phyloP scores from a whole-genome alignment of 2,888 invertebrate genomes.

The Nudaria mundana region DNA sequence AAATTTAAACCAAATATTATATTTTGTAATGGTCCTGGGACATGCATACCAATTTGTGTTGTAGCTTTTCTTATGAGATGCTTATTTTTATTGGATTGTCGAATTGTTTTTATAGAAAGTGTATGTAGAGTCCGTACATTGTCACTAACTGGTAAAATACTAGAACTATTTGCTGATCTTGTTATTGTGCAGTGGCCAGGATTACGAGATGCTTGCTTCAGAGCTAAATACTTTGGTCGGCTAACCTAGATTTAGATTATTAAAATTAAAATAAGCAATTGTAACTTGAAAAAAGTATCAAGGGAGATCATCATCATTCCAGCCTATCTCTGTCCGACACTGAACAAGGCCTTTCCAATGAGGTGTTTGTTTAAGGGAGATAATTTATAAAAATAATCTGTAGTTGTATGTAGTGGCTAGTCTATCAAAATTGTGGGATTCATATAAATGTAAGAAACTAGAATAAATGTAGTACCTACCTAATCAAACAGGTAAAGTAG shows the following conservation, averaged over 20 bases:
- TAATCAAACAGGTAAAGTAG: no score
- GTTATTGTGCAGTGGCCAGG: conserved; percentile 97
- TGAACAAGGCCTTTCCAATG: no score
- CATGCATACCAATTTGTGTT: conserved; percentile 95
- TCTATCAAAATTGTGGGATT: no score
- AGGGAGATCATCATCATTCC: conserved; percentile 48
- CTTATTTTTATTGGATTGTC: conserved; percentile 83
- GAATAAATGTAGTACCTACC: no score
- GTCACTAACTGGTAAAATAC: conserved; percentile 93
- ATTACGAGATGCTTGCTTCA: conserved; percentile 83
- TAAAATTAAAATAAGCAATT: conserved; percentile 29
- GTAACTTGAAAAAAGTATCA: conserved; percentile 47
- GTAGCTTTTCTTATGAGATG: conserved; percentile 88
- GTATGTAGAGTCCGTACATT: conserved; percentile 94
- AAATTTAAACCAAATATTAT: conserved; percentile 89
- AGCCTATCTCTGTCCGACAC: no score
- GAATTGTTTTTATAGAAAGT: conserved; percentile 96
- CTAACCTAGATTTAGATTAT: conserved; percentile 71
- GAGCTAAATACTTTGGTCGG: conserved; percentile 89
- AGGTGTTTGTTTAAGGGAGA: no score
- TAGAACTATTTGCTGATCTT: conserved; percentile 91
- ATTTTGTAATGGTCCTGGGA: conserved; percentile 97
- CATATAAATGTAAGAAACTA: no score
- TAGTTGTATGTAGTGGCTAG: no score
- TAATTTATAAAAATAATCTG: no score